These are phyloP conservation scores for Cranoglanis bouderius DNA, from an alignment of 2,113 vertebrate species.

Conservation along the genomic window DNA sequence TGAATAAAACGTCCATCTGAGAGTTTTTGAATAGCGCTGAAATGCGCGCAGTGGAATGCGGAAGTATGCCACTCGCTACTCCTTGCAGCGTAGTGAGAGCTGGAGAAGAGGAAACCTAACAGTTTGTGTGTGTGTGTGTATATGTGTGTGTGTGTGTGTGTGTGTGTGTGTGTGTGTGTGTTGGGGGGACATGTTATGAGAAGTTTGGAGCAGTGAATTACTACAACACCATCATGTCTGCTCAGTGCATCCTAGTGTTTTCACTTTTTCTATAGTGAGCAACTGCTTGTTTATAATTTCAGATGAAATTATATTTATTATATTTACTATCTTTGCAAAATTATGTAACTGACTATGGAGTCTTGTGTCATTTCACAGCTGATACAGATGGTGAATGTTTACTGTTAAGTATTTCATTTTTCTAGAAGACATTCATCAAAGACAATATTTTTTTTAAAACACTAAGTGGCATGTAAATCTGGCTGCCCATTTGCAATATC, in stretches of 20 bases:
- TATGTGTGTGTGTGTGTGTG: no score
- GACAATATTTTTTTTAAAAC: not conserved
- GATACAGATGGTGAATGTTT: not conserved
- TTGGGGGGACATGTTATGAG: not conserved
- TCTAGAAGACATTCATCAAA: not conserved
- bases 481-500: not conserved
- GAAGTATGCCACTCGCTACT: no score
- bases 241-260: no score
- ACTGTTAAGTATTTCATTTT: not conserved
- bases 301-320: not conserved
- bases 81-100: no score
- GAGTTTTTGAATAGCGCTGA: no score
- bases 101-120: no score
- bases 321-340: not conserved
- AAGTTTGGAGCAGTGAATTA: not conserved
- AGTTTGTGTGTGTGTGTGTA: no score
- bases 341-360: not conserved
- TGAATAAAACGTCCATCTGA: no score
- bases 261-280: not conserved
- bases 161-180: not conserved
- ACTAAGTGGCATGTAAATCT: not conserved
- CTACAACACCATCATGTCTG: not conserved
- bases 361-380: not conserved
- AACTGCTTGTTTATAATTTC: not conserved
- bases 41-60: no score